Base-by-base conservation (phyloP, 2,797 vertebrate species). In the Nannoperca australis region DNA sequence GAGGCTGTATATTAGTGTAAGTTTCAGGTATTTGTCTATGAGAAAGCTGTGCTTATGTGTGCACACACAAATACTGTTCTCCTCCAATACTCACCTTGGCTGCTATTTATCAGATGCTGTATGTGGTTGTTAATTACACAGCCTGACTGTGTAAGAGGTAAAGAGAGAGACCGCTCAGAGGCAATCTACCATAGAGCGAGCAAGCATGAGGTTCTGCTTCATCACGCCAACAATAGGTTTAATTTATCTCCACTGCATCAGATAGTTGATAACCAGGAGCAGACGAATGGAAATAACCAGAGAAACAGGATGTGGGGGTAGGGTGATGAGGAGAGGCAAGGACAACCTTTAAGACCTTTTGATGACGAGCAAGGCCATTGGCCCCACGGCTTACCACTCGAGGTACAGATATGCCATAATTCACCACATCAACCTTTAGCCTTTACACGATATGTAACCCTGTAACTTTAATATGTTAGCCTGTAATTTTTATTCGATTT, bases 41-140 rank as follows among this genome's bases (percentile, higher is more conserved):
- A 63, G 42, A 66, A 50, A 66, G 36, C 66, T 56, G 55, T 59
- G 59, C 3, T 47, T 72, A 47, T 14, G 36, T 17, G 18, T 60
- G 42, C 47, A 44, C 56, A 36, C 42, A 36, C 30, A 51, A 62
- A 69, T 83, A 74, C 80, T 76, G 83, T 74, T 87, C 84, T 86
- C 67, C 76, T 63, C 53, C 70, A 65, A 88, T 82, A 88, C 90
- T 90, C 83, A 91, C 82, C 84, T 88, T 85, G 82, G 79, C 77
- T 71, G 63, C 70, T 78, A 70, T 83, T 92, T 79, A 90, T 91
- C 89, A 78, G 73, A 73, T 79, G 81, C 36, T 85, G 83, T 83
- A 75, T 82, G 69, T 58, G 77, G 63, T 68, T 71, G 73, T 90
- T 90, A 88, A n/a, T 81, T 68, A 30, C 63, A 62, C 54, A 38